Evolutionary conservation across 2,888 invertebrate genomes (phyloP).

Genomic region (Scelioninae gen. 2): DNA sequence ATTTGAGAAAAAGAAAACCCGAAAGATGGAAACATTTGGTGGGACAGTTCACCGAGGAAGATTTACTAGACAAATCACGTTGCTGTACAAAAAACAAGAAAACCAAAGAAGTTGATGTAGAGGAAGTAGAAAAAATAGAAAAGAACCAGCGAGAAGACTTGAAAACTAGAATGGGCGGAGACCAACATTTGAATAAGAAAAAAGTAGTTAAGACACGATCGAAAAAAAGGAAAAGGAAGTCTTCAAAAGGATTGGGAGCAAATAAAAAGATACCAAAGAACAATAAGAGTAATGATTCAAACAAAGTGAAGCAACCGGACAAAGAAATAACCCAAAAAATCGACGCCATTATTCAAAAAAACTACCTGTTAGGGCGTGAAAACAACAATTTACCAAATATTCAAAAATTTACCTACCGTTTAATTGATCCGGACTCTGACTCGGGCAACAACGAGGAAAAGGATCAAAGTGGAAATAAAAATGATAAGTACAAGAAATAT

Average conservation of each 20-base stretch:
- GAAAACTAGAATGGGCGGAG: too few species aligned
- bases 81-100: slow-evolving; percentile 14
- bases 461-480: slow-evolving; percentile 12
- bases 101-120: slow-evolving; percentile 15
- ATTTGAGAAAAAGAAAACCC: slow-evolving; percentile 42
- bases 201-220: too few species aligned
- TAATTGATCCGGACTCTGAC: slow-evolving; percentile 37
- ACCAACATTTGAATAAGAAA: too few species aligned
- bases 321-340: slow-evolving; percentile 65
- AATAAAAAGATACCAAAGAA: neutral
- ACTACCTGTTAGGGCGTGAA: slow-evolving; percentile 66
- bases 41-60: slow-evolving; percentile 37
- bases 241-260: neutral
- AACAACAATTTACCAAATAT: slow-evolving; percentile 67
- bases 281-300: slow-evolving; percentile 7
- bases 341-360: slow-evolving; percentile 69
- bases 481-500: slow-evolving; percentile 66
- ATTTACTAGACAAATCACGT: slow-evolving; percentile 7
- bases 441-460: neutral
- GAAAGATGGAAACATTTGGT: slow-evolving; percentile 56
- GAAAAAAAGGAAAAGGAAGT: slow-evolving; percentile 13
- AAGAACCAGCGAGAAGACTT: neutral
- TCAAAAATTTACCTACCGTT: slow-evolving; percentile 32
- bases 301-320: slow-evolving; percentile 23
- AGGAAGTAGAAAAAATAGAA: neutral